A percentile compares a stretch with the other conserved stretches of the same genome.
Conservation (phyloP, 2,888 invertebrate species). For the Drosophila diplacantha region DNA sequence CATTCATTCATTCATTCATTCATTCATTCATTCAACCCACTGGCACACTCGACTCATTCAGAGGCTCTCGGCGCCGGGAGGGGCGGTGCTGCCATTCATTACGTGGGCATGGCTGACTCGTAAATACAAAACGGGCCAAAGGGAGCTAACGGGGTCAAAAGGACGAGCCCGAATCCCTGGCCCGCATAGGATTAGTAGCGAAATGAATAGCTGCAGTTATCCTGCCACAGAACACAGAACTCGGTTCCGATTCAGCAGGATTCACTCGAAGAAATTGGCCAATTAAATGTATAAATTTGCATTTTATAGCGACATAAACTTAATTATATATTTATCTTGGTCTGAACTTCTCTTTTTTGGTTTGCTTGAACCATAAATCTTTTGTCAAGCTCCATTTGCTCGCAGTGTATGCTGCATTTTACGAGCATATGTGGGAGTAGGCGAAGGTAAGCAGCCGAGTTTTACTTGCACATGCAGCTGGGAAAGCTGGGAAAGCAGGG, state of each 20-base stretch:
- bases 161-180: conserved; percentile 31
- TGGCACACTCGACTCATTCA: conserved; percentile 36
- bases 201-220: conserved; percentile 59
- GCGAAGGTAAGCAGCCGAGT: conserved; percentile 33
- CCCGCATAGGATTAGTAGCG: conserved; percentile 63
- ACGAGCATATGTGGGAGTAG: conserved; percentile 26
- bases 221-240: conserved; percentile 31
- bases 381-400: background rate
- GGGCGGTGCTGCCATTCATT: conserved; percentile 50
- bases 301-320: background rate
- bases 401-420: conserved; percentile 21
- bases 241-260: conserved; percentile 4
- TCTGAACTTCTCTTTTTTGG: background rate
- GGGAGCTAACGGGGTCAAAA: conserved; percentile 8
- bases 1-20: conserved; percentile 39
- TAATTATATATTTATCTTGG: background rate
- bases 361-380: background rate
- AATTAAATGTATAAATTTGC: background rate
- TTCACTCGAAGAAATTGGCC: conserved; percentile 1
- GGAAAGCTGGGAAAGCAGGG: background rate
- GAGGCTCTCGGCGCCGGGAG: conserved; percentile 39
- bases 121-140: conserved; percentile 46
- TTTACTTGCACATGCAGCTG: conserved; percentile 19
- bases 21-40: conserved; percentile 35
- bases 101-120: conserved; percentile 49